phyloP scores from a whole-genome alignment of 2,888 invertebrate genomes.

The Torymus aiolomorphi region DNA sequence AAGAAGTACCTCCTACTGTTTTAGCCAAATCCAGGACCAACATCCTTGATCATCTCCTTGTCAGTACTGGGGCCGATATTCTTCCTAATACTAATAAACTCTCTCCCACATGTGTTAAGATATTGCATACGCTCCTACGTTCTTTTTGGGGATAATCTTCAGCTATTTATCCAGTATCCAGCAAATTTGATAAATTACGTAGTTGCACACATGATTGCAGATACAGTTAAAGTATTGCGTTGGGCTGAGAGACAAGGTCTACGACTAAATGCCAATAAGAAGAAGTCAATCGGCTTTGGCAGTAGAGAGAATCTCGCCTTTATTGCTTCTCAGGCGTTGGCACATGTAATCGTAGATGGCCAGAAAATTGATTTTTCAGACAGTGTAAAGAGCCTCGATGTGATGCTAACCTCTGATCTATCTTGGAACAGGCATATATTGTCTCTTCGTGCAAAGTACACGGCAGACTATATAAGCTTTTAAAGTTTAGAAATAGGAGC shows the following conservation, averaged over 20 bases:
- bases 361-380: background rate
- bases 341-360: background rate
- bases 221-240: background rate
- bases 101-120: background rate
- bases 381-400: background rate
- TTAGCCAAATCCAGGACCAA: no score
- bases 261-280: background rate
- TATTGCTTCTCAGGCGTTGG: background rate
- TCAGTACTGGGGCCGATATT: background rate
- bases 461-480: background rate
- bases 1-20: no score
- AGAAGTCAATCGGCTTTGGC: background rate
- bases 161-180: background rate
- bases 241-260: background rate
- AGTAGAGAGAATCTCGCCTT: background rate
- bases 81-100: background rate
- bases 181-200: background rate
- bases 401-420: background rate
- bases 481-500: no score
- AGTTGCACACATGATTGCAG: background rate
- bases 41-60: no score
- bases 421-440: background rate
- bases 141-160: background rate
- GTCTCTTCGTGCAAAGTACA: background rate
- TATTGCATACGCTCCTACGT: background rate